Percentiles rank a stretch among this genome's conserved stretches.
Evolutionary conservation across 2,797 vertebrate species (phyloP).

Genomic region (Cetoscarus ocellatus): DNA sequence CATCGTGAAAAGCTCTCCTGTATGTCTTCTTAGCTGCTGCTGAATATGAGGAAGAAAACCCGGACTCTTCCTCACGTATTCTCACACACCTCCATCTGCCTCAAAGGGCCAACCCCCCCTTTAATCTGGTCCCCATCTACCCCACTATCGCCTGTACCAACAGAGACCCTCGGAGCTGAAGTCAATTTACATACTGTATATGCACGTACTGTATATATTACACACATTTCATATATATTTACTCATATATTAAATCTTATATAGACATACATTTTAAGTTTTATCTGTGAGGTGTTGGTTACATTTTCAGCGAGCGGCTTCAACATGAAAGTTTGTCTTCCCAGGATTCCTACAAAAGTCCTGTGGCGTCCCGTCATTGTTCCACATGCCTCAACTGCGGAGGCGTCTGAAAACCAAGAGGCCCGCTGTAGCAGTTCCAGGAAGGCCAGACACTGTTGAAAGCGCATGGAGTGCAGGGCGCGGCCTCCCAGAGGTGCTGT

Average conservation of each 20-base stretch:
- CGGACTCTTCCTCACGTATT: conserved; percentile 22
- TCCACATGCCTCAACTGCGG: conserved; percentile 12
- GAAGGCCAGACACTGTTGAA: conserved; percentile 69
- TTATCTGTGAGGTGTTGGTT: conserved; percentile 78
- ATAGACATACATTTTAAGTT: conserved; percentile 81
- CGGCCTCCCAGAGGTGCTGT: conserved; percentile 61
- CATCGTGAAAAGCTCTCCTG: conserved; percentile 56
- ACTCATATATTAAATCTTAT: conserved; percentile 87
- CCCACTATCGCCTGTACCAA: conserved; percentile 53
- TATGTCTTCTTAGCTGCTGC: conserved; percentile 51
- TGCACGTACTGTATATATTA: conserved; percentile 85
- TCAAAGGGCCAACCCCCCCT: conserved; percentile 17
- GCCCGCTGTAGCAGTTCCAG: conserved; percentile 52
- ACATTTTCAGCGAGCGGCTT: conserved; percentile 78
- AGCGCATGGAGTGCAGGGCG: conserved; percentile 75
- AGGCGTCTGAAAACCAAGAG: conserved; percentile 43
- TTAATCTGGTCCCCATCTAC: conserved; percentile 45
- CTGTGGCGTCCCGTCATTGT: conserved; percentile 17
- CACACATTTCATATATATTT: conserved; percentile 86
- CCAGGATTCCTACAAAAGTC: conserved; percentile 47
- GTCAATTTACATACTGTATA: conserved; percentile 73
- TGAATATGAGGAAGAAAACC: conserved; percentile 41
- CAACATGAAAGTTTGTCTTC: conserved; percentile 59
- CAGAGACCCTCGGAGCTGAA: conserved; percentile 61
- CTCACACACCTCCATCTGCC: conserved; percentile 12